These are phyloP conservation scores for Corydoras sp. DNA, from an alignment of 2,113 vertebrate species.

Conservation along the genomic window DNA sequence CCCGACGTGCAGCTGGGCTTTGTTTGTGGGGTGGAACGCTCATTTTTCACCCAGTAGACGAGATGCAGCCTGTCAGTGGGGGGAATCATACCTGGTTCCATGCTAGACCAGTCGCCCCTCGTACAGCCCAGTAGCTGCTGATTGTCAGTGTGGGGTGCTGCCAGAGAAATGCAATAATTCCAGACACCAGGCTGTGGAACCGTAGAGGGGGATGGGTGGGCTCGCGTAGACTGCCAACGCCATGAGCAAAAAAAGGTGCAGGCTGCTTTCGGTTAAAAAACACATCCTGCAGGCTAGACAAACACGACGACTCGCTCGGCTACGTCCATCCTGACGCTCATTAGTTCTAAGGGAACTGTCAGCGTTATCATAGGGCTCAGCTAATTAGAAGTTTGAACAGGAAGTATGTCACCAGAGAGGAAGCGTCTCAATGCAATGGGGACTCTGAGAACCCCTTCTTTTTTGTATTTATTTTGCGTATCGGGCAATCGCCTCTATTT, in stretches of 20 bases:
- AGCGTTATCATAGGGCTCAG: slow-evolving; percentile 10
- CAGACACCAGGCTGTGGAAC: slow-evolving; percentile 37
- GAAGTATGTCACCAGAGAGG: slow-evolving; percentile 31
- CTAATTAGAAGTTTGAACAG: slow-evolving; percentile 30
- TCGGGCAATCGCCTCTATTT: neutral
- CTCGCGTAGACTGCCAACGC: slow-evolving; percentile 36
- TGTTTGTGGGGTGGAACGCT: slow-evolving; percentile 12
- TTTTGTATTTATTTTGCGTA: slow-evolving; percentile 1
- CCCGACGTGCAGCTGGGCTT: slow-evolving; percentile 21
- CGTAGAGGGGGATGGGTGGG: slow-evolving; percentile 34
- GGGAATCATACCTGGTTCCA: slow-evolving; percentile 46
- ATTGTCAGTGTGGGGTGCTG: slow-evolving; percentile 46
- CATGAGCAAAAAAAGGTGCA: slow-evolving; percentile 15
- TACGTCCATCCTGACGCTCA: slow-evolving; percentile 15
- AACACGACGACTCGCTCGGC: slow-evolving; percentile 16
- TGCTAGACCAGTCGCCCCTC: slow-evolving; percentile 43
- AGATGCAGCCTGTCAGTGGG: slow-evolving; percentile 44
- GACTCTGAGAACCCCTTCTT: too few relatives aligned
- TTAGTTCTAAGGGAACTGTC: slow-evolving; percentile 23
- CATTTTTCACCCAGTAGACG: slow-evolving; percentile 38
- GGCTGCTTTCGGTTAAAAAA: slow-evolving; percentile 27
- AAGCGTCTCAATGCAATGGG: slow-evolving; percentile 5
- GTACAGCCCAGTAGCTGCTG: slow-evolving; percentile 41
- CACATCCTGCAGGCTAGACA: slow-evolving; percentile 28
- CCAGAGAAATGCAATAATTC: slow-evolving; percentile 43